Evolutionary conservation across 2,888 invertebrate species (phyloP), one percentile per base, ranked within the genome.

Genomic region (Vandiemenella viatica): DNA sequence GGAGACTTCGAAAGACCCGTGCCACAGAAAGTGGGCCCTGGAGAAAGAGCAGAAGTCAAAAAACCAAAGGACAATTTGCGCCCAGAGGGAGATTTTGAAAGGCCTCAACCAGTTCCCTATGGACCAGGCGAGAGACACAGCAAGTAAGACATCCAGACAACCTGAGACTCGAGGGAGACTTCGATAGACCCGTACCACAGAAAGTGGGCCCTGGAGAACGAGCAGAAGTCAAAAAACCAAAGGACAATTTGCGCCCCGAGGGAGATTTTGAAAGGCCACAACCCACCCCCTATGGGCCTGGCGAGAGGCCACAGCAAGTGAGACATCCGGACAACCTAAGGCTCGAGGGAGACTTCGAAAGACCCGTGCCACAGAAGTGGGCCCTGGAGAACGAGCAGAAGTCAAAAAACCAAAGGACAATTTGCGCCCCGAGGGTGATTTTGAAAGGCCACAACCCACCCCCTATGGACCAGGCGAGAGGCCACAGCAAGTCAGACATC

Each of bases 211-310:
- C 17, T 2, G 55, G 53, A 17, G 55, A 55, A 19, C 48, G 57
- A 43, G 55, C 55, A 2, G 47, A 54, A 16, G 46, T 57, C 6
- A 54, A 55, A 56, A 57, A 55, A 51, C 72, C 71, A 0, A 55
- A 68, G 55, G 80, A 83, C 59, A 83, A 83, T 62, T 63, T 83
- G 1, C 70, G 69, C 56, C 75, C 77, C 2, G 77, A 77, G 63
- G 76, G 77, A 19, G 68, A 71, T 1, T 50, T 42, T 32, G 50
- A 43, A 26, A 26, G 42, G 3, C 48, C 43, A 8, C 63, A 65
- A 15, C 41, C 43, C 10, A 19, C 18, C 20, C 47, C 43, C 10
- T 16, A 16, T 6, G 22, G 22, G 5, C 50, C 46, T 32, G 60
- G 60, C 1, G 61, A 61, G 37, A 52, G 61, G 6, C 57, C 55